Evolutionary conservation across 2,113 vertebrate species (phyloP), one percentile per base, ranked within the genome.

Genomic region (Amblyornis subalaris): DNA sequence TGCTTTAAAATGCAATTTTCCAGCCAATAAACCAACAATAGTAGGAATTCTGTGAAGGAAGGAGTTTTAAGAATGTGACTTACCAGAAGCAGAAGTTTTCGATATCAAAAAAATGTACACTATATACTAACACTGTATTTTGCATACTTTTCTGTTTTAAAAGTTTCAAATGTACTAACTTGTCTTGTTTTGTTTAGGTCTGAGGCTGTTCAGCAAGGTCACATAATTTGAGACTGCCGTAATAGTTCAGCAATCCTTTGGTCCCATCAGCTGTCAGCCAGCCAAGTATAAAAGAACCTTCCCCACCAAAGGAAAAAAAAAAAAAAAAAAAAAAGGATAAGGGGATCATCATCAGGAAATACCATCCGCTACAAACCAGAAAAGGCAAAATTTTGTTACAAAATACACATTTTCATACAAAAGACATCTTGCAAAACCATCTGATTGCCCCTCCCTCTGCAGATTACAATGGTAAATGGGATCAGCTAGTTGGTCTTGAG

Each of bases 401-500:
- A 98, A 98, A 98, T 95, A 96, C 93, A 97, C 67, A 69, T 97
- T 96, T 97, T 97, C 88, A 94, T 98, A 98, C 84, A 97, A 98
- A 98, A 97, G 96, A 97, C 96, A 95, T 97, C 96, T 97, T 97
- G 96, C 91, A 97, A 97, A 97, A 96, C 94, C 96, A 96, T 94
- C 95, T 79, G 94, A 83, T 26, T 94, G 83, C 72, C 22, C 82
- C 91, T 96, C 94, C 93, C 89, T 95, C 94, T 57, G 89, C 82
- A 96, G 94, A 97, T 97, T 83, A 94, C 82, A 94, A 85, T 85
- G 70, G 94, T 93, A 95, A 87, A 86, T 89, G 71, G 93, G 94
- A 95, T 96, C 85, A 94, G 84, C 66, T 94, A 93, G 72, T 84
- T 88, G 89, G 61, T 87, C 80, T 95, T 55, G 50, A 75, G 45